Base-by-base conservation (phyloP, 2,113 vertebrate species). In the Notothenia coriiceps region DNA sequence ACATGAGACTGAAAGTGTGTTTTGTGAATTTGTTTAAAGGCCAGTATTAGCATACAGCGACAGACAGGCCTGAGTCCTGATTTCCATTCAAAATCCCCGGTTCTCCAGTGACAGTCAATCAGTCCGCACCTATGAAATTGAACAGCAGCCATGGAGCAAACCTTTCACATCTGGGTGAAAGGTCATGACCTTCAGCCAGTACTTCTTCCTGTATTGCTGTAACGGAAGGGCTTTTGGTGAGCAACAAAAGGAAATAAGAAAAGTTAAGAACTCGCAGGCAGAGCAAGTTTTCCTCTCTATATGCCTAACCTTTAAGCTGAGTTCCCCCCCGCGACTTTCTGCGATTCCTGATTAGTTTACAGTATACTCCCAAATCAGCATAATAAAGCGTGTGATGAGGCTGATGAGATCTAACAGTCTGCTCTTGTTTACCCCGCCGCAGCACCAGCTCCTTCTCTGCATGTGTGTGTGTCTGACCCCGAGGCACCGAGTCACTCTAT, bases 21-120 rank as follows among this genome's bases (percentile, higher is more conserved):
- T 94, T 90, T 86, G 87, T 89, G 93, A 87, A 92, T 93, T 91
- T 85, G 88, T 86, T 88, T 93, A 95, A 95, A 95, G 94, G 94
- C 92, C 94, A 95, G 83, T 66, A 95, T 95, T 95, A 94, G 93
- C 94, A 94, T 95, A 94, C 10, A 83, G 84, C 89, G 77, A 93
- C 91, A 89, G 88, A 71, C 88, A 86, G 86, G 59, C 83, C 25
- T 69, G 77, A 88, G 84, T 82, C 88, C 85, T 86, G 88, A 92
- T 92, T 85, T 82, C 91, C 86, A 83, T 92, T 90, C 86, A 87
- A 77, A 90, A 84, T 52, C 85, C 78, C 83, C 0, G 25, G 74
- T 83, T 79, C 86, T 73, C 59, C 1, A 18, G 85, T 79, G 85
- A 80, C 90, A 82, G 87, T 88, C 90, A 89, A 83, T 92, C 91